Evolutionary conservation across 2,888 invertebrate genomes (phyloP), one percentile per base, ranked within the genome.

Genomic region (Chymomyza procnemis): DNA sequence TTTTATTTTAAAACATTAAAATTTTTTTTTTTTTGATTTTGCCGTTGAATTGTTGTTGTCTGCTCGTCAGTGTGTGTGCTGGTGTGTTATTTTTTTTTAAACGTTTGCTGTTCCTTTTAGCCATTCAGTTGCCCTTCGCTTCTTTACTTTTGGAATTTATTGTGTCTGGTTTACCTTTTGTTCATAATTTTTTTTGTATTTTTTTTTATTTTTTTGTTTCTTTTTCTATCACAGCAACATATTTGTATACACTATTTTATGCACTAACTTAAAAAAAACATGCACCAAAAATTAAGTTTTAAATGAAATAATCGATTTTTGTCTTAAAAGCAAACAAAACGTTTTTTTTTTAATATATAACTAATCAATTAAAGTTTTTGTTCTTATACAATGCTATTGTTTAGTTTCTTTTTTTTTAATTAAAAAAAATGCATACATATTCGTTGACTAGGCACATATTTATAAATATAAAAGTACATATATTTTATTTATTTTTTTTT

Each of bases 181-280:
- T 82, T 86, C 74, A 81, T 84, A 72, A 71, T 64, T 65, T 22
- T 87, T 22, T 5, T 34, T 34, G 9, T 41, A 65, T 65, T 22
- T 87, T 22, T 5, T 34, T 34, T 41, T 41, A n/a, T n/a, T 14
- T 41, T 41, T 41, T 41, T 34, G 34, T 41, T 41, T 30, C n/a
- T 30, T 41, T 76, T 85, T 82, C 85, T 87, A 82, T 87, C 87
- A 85, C 85, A 82, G 87, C 81, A 82, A 87, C 80, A 85, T 80
- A 82, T 82, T 85, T 87, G 86, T 87, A 87, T 87, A 83, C 75
- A 77, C 75, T 81, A 82, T 75, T 82, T 85, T 84, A 71, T 79
- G 67, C 75, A 76, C 80, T 75, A 83, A 71, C 59, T 65, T 65
- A 60, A 58, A 61, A 58, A 61, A 69, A 73, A 66, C 54, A 60